Evolutionary conservation across 1,140 invertebrate species (phyloP), one percentile per base, ranked within the genome.

Genomic region (Drosophila ficusphila): DNA sequence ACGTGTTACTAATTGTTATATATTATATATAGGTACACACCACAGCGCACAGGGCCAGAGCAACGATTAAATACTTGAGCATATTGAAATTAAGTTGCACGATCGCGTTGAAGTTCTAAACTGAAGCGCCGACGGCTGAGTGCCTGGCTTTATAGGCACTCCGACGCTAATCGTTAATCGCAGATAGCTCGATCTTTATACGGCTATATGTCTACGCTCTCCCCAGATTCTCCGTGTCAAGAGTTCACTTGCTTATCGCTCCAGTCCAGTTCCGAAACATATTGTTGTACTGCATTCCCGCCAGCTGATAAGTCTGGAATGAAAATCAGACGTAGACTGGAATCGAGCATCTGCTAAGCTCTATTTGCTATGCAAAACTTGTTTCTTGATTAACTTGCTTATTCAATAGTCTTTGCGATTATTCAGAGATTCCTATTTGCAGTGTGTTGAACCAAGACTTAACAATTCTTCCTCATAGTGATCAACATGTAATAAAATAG

Each of bases 21-120:
- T 2, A 34, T 9, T 16, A 38, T 38, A 64, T 3, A n/a, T 51
- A 16, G 25, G 67, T 75, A 90, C 81, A 74, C 62, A 90, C 86
- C 77, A 86, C 44, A 21, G 88, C 58, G 48, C 71, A 72, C 33
- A 90, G 49, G 31, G 86, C 81, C 61, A 90, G 64, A 33, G 61
- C 44, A 11, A 79, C 81, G 41, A 90, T 65, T 21, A 88, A 44
- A 62, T 49, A 79, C 68, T 90, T 90, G 36, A 86, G 57, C 78
- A 88, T 90, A 5, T 62, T 70, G 8, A 39, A 39, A 53, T 49
- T 21, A 48, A 39, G 29, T 27, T 41, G 2, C 12, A 73, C 65
- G 65, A 76, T 38, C 58, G 25, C 53, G 71, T 38, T 41, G 18
- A 48, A 44, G 9, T 51, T 38, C 33, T 33, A 25, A 47, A 81